Evolutionary conservation across 2,888 invertebrate species (phyloP).

Genomic region (Morpho helenor): DNA sequence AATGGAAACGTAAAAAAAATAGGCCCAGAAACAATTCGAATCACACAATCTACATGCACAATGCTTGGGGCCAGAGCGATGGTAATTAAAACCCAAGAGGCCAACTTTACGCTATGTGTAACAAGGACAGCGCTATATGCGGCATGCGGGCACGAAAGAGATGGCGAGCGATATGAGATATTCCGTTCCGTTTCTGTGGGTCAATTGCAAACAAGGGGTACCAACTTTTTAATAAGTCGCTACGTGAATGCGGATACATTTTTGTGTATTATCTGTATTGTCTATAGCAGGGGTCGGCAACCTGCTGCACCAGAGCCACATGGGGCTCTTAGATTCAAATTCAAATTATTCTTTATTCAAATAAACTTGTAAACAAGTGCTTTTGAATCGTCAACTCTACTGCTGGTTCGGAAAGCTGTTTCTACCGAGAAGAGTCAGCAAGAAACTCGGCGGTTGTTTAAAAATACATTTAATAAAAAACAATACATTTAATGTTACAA

Average conservation of each 20-base stretch:
- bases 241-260: slow-evolving; percentile 16
- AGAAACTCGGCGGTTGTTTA: too few relatives aligned
- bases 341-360: too few relatives aligned
- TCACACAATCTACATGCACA: slow-evolving; percentile 13
- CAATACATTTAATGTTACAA: too few relatives aligned
- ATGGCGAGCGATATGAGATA: slow-evolving; percentile 20
- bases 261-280: background rate
- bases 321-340: too few relatives aligned
- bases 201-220: slow-evolving; percentile 30
- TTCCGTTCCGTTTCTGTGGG: slow-evolving; percentile 27
- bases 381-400: too few relatives aligned
- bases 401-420: too few relatives aligned
- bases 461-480: too few relatives aligned
- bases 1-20: slow-evolving; percentile 4
- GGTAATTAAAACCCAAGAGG: slow-evolving; percentile 21
- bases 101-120: slow-evolving; percentile 10
- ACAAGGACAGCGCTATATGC: slow-evolving; percentile 10
- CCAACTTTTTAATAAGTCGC: slow-evolving; percentile 33
- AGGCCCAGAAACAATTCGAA: slow-evolving; percentile 8
- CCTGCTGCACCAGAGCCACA: too few relatives aligned
- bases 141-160: slow-evolving; percentile 15
- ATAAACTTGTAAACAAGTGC: too few relatives aligned
- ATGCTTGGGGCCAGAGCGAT: slow-evolving; percentile 12
- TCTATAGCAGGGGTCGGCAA: too few relatives aligned
- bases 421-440: too few relatives aligned